These are phyloP conservation scores for Bombus breviceps DNA, from an alignment of 1,140 invertebrate species.

Conservation along the genomic window DNA sequence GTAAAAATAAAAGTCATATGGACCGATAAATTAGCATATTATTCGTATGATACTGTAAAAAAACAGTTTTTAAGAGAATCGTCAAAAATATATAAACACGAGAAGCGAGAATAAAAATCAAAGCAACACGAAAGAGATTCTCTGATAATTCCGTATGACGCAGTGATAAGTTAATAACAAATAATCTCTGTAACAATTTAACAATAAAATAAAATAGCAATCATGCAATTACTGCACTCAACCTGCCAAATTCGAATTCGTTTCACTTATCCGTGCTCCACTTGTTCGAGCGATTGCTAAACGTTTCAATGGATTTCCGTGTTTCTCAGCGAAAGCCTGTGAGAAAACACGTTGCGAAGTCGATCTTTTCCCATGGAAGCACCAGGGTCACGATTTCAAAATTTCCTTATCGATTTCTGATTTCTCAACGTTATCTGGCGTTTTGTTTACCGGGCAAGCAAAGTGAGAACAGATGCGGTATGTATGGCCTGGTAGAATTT, in stretches of 20 bases:
- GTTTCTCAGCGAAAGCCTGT: constrained; percentile 8
- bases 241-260: background rate
- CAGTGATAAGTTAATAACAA: too few relatives aligned
- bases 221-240: background rate
- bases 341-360: background rate
- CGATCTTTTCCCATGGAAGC: background rate
- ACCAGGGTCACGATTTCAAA: background rate
- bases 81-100: too few relatives aligned
- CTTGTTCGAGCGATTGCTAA: background rate
- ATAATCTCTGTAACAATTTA: too few relatives aligned
- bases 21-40: too few relatives aligned
- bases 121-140: too few relatives aligned
- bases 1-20: too few relatives aligned
- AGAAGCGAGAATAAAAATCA: too few relatives aligned
- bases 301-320: background rate
- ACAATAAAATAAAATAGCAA: background rate
- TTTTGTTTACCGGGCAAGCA: background rate
- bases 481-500: background rate
- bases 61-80: too few relatives aligned
- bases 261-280: constrained; percentile 5
- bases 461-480: background rate
- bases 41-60: too few relatives aligned
- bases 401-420: background rate
- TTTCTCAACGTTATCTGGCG: too few relatives aligned
- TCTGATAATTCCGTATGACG: too few relatives aligned